Evolutionary conservation across 2,888 invertebrate species (phyloP), one percentile per base, ranked within the genome.

Genomic region (Chrysina gloriosa): DNA sequence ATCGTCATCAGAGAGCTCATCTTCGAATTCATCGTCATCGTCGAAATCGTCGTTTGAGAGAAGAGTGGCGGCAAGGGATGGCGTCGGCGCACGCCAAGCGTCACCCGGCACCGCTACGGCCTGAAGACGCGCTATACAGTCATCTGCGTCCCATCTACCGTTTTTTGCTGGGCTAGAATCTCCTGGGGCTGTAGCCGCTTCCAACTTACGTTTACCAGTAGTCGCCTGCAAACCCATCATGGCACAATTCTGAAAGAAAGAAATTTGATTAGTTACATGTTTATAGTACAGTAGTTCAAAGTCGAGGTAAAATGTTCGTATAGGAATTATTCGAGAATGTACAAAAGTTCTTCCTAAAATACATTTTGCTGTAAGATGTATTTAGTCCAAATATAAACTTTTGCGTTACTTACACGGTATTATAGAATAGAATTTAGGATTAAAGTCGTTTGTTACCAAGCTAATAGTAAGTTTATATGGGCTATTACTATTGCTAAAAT

Each of bases 161-260:
- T 84, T 85, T 84, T 86, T 89, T 76, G 85, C 85, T 58, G 81
- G 81, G 68, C 84, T 82, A 73, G 85, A 83, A 75, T 86, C 85
- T 68, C 81, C 83, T 65, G 82, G 82, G 65, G 81, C 79, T 56
- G 81, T 78, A 61, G 81, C 80, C 75, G 81, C 78, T 84, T 89
- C 87, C 81, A 88, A 85, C 85, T 90, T 88, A 84, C 89, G 87
- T 88, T 90, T 88, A 80, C 88, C 88, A 84, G 89, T 88, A 83
- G 89, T 88, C 81, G 89, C 89, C 87, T 90, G 90, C 85, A 90
- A 86, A 88, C 90, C 90, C 90, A 90, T 90, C 87, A 89, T 89
- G 87, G 89, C 89, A 88, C 87, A 86, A 83, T 86, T 86, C 63
- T 69, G 50, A 23, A 69, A 47, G 3, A 42, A 65, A 47, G 4